A percentile compares a stretch with the other conserved stretches of the same genome.
Conservation (phyloP, 2,797 vertebrate genomes). For the Erithacus rubecula region DNA sequence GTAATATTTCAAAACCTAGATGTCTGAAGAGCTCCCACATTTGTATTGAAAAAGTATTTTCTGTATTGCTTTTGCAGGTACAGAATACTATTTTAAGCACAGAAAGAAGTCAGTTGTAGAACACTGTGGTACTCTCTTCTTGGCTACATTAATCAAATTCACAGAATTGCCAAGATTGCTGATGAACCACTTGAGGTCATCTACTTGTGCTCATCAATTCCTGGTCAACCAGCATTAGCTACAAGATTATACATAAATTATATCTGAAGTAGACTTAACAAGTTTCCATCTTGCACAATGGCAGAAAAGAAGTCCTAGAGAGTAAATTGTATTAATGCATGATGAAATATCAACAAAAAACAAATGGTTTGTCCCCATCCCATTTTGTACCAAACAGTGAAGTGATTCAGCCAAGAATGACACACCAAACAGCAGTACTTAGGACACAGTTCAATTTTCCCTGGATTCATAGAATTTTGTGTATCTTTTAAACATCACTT, state of each 20-base stretch:
- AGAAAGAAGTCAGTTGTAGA: neutral
- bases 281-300: neutral
- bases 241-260: neutral
- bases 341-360: neutral
- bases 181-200: neutral
- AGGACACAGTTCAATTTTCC: neutral
- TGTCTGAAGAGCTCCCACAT: neutral
- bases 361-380: neutral
- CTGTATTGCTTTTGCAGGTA: neutral
- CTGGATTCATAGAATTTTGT: neutral
- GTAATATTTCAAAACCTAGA: neutral
- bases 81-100: neutral
- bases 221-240: neutral
- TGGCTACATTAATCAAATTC: neutral
- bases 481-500: neutral
- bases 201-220: neutral
- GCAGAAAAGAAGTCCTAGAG: neutral
- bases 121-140: neutral
- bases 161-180: neutral
- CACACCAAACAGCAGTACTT: neutral
- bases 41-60: neutral
- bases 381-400: neutral
- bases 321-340: neutral
- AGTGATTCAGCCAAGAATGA: neutral
- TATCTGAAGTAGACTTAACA: neutral